Conservation (phyloP, 1,140 invertebrate species). For the Aphaenogaster floridana region DNA sequence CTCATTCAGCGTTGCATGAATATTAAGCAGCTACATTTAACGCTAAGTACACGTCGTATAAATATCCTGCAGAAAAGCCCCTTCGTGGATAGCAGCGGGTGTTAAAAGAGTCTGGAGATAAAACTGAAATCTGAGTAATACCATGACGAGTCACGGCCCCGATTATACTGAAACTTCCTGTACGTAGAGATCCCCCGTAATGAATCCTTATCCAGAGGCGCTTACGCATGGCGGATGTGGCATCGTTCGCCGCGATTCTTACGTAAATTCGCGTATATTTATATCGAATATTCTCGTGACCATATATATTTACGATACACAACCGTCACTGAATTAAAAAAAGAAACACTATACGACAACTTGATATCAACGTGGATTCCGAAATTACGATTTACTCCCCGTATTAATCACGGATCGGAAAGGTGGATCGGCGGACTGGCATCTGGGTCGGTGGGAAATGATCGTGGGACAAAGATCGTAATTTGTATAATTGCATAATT, state of each 20-base stretch:
- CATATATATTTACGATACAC: not conserved
- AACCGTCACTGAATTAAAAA: not conserved
- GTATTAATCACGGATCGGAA: not conserved
- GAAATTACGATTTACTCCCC: not conserved
- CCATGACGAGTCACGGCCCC: constrained; percentile 46
- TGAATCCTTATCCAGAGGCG: constrained; percentile 58
- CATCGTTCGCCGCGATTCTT: constrained; percentile 27
- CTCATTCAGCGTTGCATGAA: constrained; percentile 6
- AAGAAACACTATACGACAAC: not conserved
- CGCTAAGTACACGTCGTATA: constrained; percentile 25
- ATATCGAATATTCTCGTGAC: not conserved
- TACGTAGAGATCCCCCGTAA: constrained; percentile 21
- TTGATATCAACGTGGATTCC: not conserved
- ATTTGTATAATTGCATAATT: constrained; percentile 61
- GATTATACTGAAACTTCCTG: constrained; percentile 67
- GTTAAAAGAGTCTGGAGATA: constrained; percentile 48
- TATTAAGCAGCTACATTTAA: constrained; percentile 32
- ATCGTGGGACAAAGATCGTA: constrained; percentile 53
- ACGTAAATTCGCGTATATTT: constrained; percentile 52
- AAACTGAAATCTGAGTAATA: constrained; percentile 63
- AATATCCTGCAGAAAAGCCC: not conserved
- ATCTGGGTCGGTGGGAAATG: constrained; percentile 53
- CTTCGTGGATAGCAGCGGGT: not conserved
- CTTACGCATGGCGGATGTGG: constrained; percentile 70
- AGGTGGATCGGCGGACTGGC: not conserved